Evolutionary conservation across 2,888 invertebrate species (phyloP).

Genomic region (Agriotes lineatus): DNA sequence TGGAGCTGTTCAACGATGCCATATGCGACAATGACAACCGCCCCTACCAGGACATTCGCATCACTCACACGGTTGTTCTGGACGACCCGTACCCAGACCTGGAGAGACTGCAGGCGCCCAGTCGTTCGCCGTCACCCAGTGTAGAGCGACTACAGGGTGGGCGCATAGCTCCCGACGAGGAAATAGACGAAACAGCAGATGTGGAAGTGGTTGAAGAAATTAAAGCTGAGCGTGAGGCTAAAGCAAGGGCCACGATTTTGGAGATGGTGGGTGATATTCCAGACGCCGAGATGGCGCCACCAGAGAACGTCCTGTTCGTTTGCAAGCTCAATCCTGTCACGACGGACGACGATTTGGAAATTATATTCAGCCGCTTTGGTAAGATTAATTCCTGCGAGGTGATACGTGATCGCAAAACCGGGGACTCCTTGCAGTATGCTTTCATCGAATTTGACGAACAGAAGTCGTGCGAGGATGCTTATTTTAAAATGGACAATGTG

Average conservation of each 20-base stretch:
- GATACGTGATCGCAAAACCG: conserved; percentile 91
- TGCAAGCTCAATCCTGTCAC: conserved; percentile 99
- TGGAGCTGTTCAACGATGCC: conserved; percentile 92
- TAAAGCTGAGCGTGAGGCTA: conserved; percentile 91
- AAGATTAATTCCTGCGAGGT: conserved; percentile 95
- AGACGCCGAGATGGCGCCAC: conserved; percentile 96
- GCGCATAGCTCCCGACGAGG: conserved; percentile 93
- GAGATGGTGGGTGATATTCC: conserved; percentile 99
- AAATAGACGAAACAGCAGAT: conserved; percentile 85
- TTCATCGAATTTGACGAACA: conserved; percentile 97
- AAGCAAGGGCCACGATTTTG: conserved; percentile 95
- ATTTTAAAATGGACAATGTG: conserved; percentile 99
- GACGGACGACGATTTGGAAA: conserved; percentile 95
- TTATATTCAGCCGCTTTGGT: conserved; percentile 97
- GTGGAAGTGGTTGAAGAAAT: conserved; percentile 88
- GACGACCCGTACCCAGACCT: conserved; percentile 98
- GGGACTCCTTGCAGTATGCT: conserved; percentile 97
- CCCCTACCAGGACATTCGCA: conserved; percentile 95
- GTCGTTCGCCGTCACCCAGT: conserved; percentile 90
- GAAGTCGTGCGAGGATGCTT: conserved; percentile 96
- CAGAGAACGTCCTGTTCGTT: conserved; percentile 98
- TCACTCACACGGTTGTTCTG: conserved; percentile 95
- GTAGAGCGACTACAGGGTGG: conserved; percentile 85
- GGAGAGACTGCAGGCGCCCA: conserved; percentile 79
- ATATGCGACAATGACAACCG: conserved; percentile 91